phyloP scores from a whole-genome alignment of 2,797 vertebrate species.

The Sebastes paucispinis region DNA sequence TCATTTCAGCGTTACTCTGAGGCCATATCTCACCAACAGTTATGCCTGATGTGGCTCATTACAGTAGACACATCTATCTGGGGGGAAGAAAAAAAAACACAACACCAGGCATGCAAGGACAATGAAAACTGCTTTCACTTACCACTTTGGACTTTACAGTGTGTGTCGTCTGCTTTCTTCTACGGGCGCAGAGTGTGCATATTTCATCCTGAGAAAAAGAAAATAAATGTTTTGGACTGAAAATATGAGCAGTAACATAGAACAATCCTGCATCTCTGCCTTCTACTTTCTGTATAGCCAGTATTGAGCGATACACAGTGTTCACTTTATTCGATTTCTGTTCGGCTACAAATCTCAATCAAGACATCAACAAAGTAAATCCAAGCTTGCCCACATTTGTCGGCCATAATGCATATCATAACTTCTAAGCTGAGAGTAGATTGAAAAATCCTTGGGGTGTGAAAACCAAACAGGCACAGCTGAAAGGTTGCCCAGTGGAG shows the following conservation, averaged over 20 bases:
- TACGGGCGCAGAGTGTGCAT: constrained; percentile 77
- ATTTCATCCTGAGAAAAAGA: constrained; percentile 77
- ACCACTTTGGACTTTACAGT: constrained; percentile 79
- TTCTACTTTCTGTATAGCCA: neutral
- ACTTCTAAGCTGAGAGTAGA: constrained; percentile 78
- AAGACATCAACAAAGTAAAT: constrained; percentile 68
- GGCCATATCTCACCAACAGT: constrained; percentile 32
- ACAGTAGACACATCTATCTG: constrained; percentile 33
- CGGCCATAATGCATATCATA: constrained; percentile 78
- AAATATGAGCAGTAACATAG: neutral
- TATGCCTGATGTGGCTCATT: constrained; percentile 41
- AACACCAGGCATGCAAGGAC: constrained; percentile 63
- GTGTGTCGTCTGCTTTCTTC: constrained; percentile 65
- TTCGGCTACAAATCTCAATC: constrained; percentile 68
- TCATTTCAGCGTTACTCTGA: constrained; percentile 23
- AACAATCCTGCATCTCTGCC: neutral
- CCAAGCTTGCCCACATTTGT: constrained; percentile 61
- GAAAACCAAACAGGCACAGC: constrained; percentile 81
- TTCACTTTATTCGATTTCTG: constrained; percentile 11
- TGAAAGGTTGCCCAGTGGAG: constrained; percentile 78
- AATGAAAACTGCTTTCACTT: constrained; percentile 70
- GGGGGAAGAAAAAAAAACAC: constrained; percentile 28
- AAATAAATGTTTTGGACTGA: constrained; percentile 14
- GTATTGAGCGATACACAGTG: neutral
- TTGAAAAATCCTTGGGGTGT: constrained; percentile 83